A percentile compares a stretch with the other conserved stretches of the same genome.
phyloP scores from a whole-genome alignment of 2,797 vertebrate species.

The Pantherophis alleghaniensis region DNA sequence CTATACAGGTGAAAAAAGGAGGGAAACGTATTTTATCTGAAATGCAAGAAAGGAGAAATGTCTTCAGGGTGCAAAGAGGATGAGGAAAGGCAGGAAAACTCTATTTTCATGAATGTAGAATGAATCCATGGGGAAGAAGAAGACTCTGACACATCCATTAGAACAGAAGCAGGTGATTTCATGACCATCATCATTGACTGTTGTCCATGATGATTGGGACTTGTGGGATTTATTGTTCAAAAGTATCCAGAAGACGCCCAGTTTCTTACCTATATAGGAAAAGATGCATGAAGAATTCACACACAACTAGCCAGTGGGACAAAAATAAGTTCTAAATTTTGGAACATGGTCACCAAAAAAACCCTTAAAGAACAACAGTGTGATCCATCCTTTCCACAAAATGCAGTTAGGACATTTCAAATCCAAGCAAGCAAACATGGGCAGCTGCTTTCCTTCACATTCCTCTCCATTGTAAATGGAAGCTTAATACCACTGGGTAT shows the following conservation, averaged over 20 bases:
- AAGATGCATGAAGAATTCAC: background rate
- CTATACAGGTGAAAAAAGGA: background rate
- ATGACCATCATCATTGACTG: background rate
- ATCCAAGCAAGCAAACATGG: background rate
- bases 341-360: background rate
- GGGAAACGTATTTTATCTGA: background rate
- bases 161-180: background rate
- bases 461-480: background rate
- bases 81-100: background rate
- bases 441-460: background rate
- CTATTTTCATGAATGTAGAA: background rate
- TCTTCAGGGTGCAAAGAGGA: background rate
- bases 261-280: background rate
- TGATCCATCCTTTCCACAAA: background rate
- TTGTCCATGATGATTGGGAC: background rate
- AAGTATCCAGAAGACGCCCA: background rate
- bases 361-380: background rate
- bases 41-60: background rate
- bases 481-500: background rate
- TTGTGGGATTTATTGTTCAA: background rate
- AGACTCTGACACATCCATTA: background rate
- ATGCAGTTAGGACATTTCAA: background rate
- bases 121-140: background rate
- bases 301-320: background rate
- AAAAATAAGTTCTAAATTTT: background rate